Conservation (phyloP, 2,113 vertebrate species). For the Oreocharis arfaki region DNA sequence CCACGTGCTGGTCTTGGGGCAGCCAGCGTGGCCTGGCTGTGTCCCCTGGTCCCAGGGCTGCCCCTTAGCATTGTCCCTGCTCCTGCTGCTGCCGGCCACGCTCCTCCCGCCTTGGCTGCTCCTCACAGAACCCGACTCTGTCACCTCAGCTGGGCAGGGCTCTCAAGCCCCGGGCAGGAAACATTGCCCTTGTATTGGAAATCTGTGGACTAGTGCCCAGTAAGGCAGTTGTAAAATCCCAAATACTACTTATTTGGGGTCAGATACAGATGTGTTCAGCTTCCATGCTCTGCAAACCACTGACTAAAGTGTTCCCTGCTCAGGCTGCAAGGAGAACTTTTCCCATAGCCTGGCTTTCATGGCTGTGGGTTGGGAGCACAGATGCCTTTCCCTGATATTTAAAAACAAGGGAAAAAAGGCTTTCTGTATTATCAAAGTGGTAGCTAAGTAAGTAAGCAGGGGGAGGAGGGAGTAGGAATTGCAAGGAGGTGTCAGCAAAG, state of each 20-base stretch:
- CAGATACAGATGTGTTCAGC: background rate
- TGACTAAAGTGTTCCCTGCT: background rate
- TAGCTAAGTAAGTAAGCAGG: background rate
- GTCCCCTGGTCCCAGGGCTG: background rate
- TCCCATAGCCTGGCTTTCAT: background rate
- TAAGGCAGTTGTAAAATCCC: background rate
- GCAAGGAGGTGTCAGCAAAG: constrained; percentile 1
- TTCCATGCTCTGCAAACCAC: background rate
- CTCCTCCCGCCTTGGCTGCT: background rate
- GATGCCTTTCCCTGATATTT: constrained; percentile 43
- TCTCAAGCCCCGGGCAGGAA: background rate
- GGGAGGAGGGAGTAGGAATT: constrained; percentile 18
- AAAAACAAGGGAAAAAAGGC: constrained; percentile 6
- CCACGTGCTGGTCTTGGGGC: accelerated
- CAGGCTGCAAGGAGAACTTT: background rate
- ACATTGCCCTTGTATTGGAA: accelerated
- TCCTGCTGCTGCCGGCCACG: accelerated
- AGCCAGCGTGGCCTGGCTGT: background rate
- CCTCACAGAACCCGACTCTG: background rate
- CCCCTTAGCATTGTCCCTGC: background rate
- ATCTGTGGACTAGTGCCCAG: background rate
- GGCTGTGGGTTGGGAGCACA: constrained; percentile 50
- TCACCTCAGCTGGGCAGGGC: background rate
- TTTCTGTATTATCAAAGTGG: background rate
- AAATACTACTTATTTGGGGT: background rate